These are phyloP conservation scores for Aix galericulata DNA, from an alignment of 2,113 vertebrate genomes.

Conservation along the genomic window DNA sequence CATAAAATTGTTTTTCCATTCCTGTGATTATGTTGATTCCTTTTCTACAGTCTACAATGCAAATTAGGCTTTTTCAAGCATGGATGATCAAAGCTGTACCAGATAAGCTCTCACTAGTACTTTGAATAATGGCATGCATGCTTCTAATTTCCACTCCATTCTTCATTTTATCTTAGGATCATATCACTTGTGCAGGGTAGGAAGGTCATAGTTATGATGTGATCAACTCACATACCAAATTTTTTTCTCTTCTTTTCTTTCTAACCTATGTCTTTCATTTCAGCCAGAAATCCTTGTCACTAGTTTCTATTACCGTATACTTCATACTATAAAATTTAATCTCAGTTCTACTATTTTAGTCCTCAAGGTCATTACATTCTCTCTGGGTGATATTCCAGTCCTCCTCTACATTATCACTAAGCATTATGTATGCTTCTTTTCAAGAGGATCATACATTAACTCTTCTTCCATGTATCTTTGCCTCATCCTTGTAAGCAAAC, in stretches of 20 bases:
- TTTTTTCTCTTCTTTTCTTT: background rate
- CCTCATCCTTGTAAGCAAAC: background rate
- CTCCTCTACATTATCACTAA: background rate
- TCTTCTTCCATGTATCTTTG: background rate
- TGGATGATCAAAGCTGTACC: slow-evolving; percentile 51
- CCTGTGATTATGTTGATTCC: slow-evolving; percentile 11
- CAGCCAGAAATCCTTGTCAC: background rate
- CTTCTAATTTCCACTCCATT: slow-evolving; percentile 52
- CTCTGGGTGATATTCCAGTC: background rate
- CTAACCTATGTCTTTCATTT: slow-evolving; percentile 12
- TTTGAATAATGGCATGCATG: slow-evolving; percentile 26
- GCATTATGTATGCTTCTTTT: background rate
- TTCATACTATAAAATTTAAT: slow-evolving; percentile 5
- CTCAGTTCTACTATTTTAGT: background rate
- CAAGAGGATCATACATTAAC: background rate
- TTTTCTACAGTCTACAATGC: slow-evolving; percentile 35
- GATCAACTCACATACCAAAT: slow-evolving; percentile 14
- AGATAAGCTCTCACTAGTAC: slow-evolving; percentile 37
- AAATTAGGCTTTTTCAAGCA: slow-evolving; percentile 41
- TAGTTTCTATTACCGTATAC: background rate
- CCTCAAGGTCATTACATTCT: background rate
- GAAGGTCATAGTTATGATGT: slow-evolving; percentile 34
- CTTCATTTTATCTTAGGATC: slow-evolving; percentile 55
- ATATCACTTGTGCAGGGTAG: slow-evolving; percentile 21
- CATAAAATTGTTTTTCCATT: slow-evolving; percentile 21